Evolutionary conservation across 2,113 vertebrate species (phyloP), one percentile per base, ranked within the genome.

Genomic region (Miniopterus natalensis): DNA sequence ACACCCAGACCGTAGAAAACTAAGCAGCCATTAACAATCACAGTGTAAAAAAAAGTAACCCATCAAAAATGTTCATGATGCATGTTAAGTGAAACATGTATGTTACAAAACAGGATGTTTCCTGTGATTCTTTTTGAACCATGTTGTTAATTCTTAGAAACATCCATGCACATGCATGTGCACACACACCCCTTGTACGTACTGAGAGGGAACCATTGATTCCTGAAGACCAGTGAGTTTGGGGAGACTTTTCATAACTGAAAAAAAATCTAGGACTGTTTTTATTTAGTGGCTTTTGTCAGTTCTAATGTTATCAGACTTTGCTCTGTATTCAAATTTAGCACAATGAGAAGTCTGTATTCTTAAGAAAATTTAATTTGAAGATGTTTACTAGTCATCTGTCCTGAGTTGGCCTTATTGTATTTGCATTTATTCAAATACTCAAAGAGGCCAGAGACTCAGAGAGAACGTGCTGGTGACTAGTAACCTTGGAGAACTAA

Each of bases 341-440:
- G 17, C 74, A 45, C 53, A 47, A 3, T 18, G 86, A 73, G 21
- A 3, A 88, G 4, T 8, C 36, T 68, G 13, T 75, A 77, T 81
- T 95, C 90, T 92, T 83, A 80, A 71, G 49, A 85, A 95, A 85
- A 91, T 51, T 83, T 88, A 42, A 74, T 86, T 92, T 92, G 65
- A 86, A 84, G 57, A 31, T 93, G 36, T 86, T 96, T 87, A 83
- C 31, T 91, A 93, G 23, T 71, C 79, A 55, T 2, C 11, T 75
- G 3, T 88, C 65, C 42, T 47, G 21, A 94, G 45, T 92, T 93
- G 14, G 5, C 66, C 92, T 94, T 87, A 18, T 83, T 96, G 29
- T 92, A 74, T 92, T 84, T 88, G 21, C 87, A 5, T 85, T 20
- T 47, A 47, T 87, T 79, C 57, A 87, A 70, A n/a, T n/a, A 65